phyloP scores from a whole-genome alignment of 2,113 vertebrate genomes.

The Callopanchax toddi region DNA sequence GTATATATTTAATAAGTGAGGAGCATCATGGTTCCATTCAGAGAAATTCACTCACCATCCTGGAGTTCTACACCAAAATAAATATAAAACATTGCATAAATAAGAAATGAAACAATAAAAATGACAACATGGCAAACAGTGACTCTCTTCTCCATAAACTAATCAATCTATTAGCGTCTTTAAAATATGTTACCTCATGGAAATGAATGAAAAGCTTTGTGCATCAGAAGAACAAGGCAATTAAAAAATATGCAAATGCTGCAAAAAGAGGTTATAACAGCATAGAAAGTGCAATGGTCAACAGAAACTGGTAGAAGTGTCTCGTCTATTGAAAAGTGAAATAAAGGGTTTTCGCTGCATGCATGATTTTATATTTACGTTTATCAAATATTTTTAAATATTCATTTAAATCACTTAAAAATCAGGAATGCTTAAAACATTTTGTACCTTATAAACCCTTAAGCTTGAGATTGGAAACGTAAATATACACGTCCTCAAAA shows the following conservation, averaged over 20 bases:
- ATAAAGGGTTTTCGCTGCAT: conserved; percentile 40
- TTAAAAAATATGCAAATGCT: conserved; percentile 26
- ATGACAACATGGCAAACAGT: conserved; percentile 69
- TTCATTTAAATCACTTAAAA: not conserved
- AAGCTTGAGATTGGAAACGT: conserved; percentile 49
- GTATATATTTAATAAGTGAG: conserved; percentile 76
- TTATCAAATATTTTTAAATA: conserved; percentile 26
- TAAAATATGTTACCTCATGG: conserved; percentile 10
- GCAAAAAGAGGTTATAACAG: conserved; percentile 28
- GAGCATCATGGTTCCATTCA: conserved; percentile 67
- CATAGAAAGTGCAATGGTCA: conserved; percentile 35
- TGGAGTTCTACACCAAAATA: conserved; percentile 77
- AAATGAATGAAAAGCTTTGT: conserved; percentile 32
- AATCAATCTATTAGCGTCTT: not conserved
- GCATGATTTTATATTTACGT: conserved; percentile 72
- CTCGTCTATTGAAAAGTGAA: conserved; percentile 21
- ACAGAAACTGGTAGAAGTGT: conserved; percentile 21
- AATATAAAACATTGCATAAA: conserved; percentile 34
- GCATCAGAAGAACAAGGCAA: not conserved
- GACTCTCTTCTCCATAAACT: too few relatives aligned
- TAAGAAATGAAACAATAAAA: conserved; percentile 51
- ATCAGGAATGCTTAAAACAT: not conserved
- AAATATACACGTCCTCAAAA: conserved; percentile 58
- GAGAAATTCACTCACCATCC: conserved; percentile 81
- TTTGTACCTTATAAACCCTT: not conserved